Evolutionary conservation across 2,797 vertebrate species (phyloP), one percentile per base, ranked within the genome.

Genomic region (Phaenicophaeus curvirostris): DNA sequence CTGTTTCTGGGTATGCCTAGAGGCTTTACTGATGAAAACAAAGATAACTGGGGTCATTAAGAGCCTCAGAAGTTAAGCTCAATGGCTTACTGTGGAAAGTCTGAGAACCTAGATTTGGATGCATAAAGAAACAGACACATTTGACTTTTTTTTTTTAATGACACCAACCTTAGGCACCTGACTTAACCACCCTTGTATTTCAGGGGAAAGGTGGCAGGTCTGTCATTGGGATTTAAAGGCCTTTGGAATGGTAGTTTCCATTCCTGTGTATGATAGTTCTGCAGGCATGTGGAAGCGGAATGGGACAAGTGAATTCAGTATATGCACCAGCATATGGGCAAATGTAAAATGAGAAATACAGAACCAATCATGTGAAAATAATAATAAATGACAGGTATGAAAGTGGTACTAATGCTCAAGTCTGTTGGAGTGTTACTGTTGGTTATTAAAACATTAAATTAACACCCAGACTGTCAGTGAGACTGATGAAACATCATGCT

Each of bases 1-100:
- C 82, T 80, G 68, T 74, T 89, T 87, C 77, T 59, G 53, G 65
- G 55, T 77, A 41, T 65, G 82, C 91, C 79, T 61, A 50, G 51
- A 28, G 93, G 76, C 79, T 91, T 87, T 42, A 53, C 63, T 83
- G 87, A 87, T 92, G n/a, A 80, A 87, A 90, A 79, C 63, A 30
- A 57, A 65, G 65, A 77, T 85, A 85, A 83, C 21, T 6, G 17
- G 50, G 63, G 76, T 93, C 79, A 86, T 54, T 78, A 93, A 71
- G 46, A 71, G 65, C 67, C 48, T 80, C 75, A 80, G 51, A 92
- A 94, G 75, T 89, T 68, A 75, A 68, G 79, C 65, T 44, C 15
- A 93, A 92, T 4, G 46, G 62, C 73, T 83, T 80, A 39, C 41
- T 35, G 71, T 89, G 27, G 61, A 23, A 69, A 58, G 46, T 46